Base-by-base conservation (phyloP, 2,797 vertebrate species). In the Phrynocephalus guinanensis region DNA sequence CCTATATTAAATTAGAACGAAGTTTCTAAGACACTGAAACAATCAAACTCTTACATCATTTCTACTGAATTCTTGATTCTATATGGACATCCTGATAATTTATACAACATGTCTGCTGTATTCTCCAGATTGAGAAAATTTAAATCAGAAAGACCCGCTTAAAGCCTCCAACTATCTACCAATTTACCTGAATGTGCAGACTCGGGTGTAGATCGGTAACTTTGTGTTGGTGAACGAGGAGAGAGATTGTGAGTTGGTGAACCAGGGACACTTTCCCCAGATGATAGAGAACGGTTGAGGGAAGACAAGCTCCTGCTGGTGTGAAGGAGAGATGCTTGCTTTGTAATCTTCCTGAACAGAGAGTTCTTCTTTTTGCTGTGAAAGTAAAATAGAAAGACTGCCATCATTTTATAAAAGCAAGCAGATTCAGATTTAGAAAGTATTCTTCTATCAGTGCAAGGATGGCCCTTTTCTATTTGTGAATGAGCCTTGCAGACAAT, bases 231-330 rank as follows among this genome's bases (percentile, higher is more conserved):
- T 83, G 98, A 99, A 1, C 98, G 97, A 60, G 99, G 98, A 0
- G 99, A 99, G 90, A 99, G 96, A 92, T 97, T 98, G 95, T 99
- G 98, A 0, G 98, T 99, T 2, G 99, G 99, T 24, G 99, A 99
- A 71, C 98, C 98, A 0, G 98, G 97, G 20, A 98, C 98, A 2
- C 98, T 99, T 95, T 99, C 99, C 26, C 99, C 98, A 0, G 99
- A 99, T 0, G 99, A 99, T 73, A 99, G 95, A 0, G 99, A 99
- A 71, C 99, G 98, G 96, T 98, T 99, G 5, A 99, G 96, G 8
- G 99, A 99, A 0, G 99, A 98, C 22, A 99, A 97, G 91, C 98
- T 98, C 89, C 98, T 98, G 91, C 98, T 99, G 92, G 99, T 99
- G 94, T 99, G 99, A 3, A 99, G 98, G 22, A 99, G 95, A 0